Conservation (phyloP, 2,888 invertebrate genomes). For the Philhelius pedissequus region DNA sequence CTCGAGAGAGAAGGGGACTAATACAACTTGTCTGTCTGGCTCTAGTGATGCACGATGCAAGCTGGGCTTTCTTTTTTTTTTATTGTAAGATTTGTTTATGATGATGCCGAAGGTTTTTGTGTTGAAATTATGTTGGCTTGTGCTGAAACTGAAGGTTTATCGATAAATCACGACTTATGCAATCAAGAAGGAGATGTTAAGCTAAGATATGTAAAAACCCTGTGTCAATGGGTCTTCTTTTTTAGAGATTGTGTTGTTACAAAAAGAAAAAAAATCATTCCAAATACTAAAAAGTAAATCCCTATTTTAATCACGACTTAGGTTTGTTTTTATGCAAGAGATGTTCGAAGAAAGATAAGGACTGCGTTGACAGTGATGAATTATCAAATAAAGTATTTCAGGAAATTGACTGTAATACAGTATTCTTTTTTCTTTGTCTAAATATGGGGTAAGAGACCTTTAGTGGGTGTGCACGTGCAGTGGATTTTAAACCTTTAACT, state of each 20-base stretch:
- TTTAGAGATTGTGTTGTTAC: background rate
- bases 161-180: constrained; percentile 54
- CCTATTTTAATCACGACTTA: constrained; percentile 18
- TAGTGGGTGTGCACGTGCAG: constrained; percentile 15
- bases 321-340: constrained; percentile 20
- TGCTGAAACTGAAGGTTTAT: background rate
- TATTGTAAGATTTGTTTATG: constrained; percentile 2
- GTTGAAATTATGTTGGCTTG: background rate
- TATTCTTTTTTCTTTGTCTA: background rate
- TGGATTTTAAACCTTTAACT: constrained; percentile 19
- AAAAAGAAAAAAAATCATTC: background rate
- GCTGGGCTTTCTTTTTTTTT: constrained; percentile 50
- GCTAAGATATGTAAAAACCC: background rate
- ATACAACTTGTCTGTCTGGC: background rate
- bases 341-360: constrained; percentile 13
- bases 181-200: constrained; percentile 16
- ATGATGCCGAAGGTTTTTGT: constrained; percentile 12
- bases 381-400: constrained; percentile 23
- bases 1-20: background rate
- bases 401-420: constrained; percentile 9
- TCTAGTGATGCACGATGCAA: constrained; percentile 35
- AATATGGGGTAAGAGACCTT: constrained; percentile 21
- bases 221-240: background rate
- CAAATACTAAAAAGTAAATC: background rate
- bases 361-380: constrained; percentile 37